These are phyloP conservation scores for Paedocypris sp. DNA, from an alignment of 2,113 vertebrate species.

Conservation along the genomic window DNA sequence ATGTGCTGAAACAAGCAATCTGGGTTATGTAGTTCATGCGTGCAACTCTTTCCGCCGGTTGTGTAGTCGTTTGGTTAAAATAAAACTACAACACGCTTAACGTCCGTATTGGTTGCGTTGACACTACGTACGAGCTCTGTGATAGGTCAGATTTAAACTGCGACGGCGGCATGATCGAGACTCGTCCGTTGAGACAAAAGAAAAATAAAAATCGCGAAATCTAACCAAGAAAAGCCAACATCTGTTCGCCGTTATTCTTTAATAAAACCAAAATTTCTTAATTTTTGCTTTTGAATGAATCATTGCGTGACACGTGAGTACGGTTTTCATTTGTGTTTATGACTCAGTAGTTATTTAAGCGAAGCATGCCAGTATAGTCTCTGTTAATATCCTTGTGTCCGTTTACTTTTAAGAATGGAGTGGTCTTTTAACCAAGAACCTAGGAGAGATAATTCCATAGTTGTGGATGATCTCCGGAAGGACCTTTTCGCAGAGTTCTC, in stretches of 20 bases:
- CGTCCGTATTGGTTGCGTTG: not conserved
- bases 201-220: not conserved
- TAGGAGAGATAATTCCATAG: slow-evolving; percentile 36
- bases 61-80: too few relatives aligned
- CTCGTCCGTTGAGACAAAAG: not conserved
- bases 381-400: too few relatives aligned
- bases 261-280: too few relatives aligned
- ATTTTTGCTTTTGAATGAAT: too few relatives aligned
- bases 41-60: not conserved
- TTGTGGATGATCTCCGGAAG: slow-evolving; percentile 58
- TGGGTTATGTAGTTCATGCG: slow-evolving; percentile 21
- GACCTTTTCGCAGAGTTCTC: slow-evolving; percentile 63
- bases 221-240: too few relatives aligned
- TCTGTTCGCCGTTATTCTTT: too few relatives aligned
- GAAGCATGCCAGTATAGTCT: too few relatives aligned
- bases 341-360: too few relatives aligned
- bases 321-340: too few relatives aligned
- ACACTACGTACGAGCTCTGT: not conserved
- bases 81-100: not conserved
- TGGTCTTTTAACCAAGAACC: slow-evolving; percentile 38
- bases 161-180: not conserved
- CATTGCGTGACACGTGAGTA: too few relatives aligned
- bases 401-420: slow-evolving; percentile 44
- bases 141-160: slow-evolving; percentile 35
- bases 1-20: not conserved